These are phyloP conservation scores for Protodeltote pygarga DNA, from an alignment of 2,888 invertebrate genomes.

Conservation along the genomic window DNA sequence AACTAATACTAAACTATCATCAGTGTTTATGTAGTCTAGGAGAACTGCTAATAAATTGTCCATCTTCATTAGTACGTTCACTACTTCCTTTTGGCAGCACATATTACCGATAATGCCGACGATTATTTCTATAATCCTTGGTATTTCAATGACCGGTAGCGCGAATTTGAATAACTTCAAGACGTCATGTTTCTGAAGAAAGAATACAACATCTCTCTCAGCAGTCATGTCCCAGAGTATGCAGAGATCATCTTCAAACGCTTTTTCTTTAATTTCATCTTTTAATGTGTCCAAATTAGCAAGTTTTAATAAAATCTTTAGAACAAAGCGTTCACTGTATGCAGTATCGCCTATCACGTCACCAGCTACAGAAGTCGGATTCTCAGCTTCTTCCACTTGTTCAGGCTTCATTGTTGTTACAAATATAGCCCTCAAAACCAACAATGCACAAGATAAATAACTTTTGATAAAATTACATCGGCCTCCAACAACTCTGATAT, in stretches of 20 bases:
- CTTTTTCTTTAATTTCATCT: constrained; percentile 86
- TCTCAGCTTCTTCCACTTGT: constrained; percentile 47
- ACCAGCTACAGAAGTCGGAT: constrained; percentile 84
- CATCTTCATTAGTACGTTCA: constrained; percentile 85
- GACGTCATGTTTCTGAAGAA: constrained; percentile 89
- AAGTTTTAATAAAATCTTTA: constrained; percentile 89
- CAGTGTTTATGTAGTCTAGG: constrained; percentile 85
- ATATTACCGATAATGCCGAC: constrained; percentile 95
- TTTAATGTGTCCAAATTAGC: constrained; percentile 80
- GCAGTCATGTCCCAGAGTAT: constrained; percentile 95
- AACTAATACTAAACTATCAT: constrained; percentile 91
- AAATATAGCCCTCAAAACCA: neutral
- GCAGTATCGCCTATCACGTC: constrained; percentile 93
- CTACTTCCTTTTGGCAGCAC: constrained; percentile 89
- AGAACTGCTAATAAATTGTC: constrained; percentile 86
- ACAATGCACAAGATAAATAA: no score
- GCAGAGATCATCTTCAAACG: constrained; percentile 91
- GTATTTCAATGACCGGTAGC: constrained; percentile 85
- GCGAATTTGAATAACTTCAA: constrained; percentile 88
- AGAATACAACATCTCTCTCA: constrained; percentile 91
- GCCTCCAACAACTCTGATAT: no score
- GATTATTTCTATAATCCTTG: constrained; percentile 92
- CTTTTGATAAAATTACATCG: no score
- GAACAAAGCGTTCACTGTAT: constrained; percentile 92
- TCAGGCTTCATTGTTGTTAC: constrained; percentile 62